Conservation (phyloP, 2,113 vertebrate species). For the Entomyzon cyanotis region DNA sequence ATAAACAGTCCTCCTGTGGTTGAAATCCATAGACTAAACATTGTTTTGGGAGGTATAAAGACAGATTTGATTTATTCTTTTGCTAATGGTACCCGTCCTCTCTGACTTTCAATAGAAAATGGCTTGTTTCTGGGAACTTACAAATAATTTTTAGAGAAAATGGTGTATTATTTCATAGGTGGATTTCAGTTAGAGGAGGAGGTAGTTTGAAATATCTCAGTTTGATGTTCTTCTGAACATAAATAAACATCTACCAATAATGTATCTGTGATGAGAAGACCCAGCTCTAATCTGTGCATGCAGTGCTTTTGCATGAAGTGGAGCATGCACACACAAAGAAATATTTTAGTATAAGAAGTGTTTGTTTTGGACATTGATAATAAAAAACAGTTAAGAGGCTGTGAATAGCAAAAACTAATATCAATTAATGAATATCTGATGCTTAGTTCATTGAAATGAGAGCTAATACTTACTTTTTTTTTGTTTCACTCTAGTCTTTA, state of each 20-base stretch:
- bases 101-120: not conserved
- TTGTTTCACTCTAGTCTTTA: slow-evolving; percentile 81
- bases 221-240: not conserved
- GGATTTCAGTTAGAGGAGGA: not conserved
- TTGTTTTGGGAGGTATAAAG: not conserved
- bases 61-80: not conserved
- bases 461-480: slow-evolving; percentile 39
- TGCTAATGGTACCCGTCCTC: not conserved
- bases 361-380: not conserved
- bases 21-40: not conserved
- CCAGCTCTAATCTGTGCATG: not conserved
- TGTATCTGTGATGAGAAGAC: not conserved
- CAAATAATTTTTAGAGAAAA: not conserved
- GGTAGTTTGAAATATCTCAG: not conserved
- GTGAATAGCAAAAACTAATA: not conserved
- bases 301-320: not conserved
- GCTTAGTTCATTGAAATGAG: not conserved
- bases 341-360: not conserved
- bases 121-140: not conserved
- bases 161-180: not conserved
- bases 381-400: not conserved
- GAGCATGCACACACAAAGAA: rapidly evolving
- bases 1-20: not conserved
- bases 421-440: not conserved
- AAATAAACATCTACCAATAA: not conserved